These are phyloP conservation scores for Laterallus jamaicensis DNA, from an alignment of 2,113 vertebrate genomes.

Conservation along the genomic window DNA sequence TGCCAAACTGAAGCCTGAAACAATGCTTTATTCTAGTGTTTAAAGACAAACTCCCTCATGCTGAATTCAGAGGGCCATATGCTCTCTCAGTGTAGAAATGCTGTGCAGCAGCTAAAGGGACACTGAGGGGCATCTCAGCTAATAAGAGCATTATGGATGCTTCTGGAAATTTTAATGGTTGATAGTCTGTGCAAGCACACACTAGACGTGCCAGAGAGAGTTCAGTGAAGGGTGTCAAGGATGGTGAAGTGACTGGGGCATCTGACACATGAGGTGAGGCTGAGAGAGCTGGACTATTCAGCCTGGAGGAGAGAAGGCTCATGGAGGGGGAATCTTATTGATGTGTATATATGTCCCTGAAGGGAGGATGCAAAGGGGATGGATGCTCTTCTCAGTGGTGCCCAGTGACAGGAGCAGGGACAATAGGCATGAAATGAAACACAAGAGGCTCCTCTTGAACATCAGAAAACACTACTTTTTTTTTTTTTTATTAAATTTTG, in stretches of 20 bases:
- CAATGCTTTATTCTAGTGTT: neutral
- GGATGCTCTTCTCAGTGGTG: neutral
- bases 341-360: neutral
- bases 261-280: neutral
- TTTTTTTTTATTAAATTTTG: too few species aligned
- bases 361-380: neutral
- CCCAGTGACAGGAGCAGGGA: neutral
- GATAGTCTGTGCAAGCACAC: neutral
- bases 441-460: too few species aligned
- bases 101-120: neutral
- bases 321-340: neutral
- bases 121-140: neutral
- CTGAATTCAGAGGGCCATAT: neutral
- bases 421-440: neutral
- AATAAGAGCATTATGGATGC: neutral
- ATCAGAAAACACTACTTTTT: neutral
- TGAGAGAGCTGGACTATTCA: neutral
- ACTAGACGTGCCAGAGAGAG: neutral
- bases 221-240: neutral
- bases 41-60: neutral
- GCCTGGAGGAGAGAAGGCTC: neutral
- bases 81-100: neutral
- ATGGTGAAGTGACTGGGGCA: neutral
- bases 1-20: neutral
- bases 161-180: neutral